These are phyloP conservation scores for Phylloscopus collybita DNA, from an alignment of 2,797 vertebrate genomes.

Conservation along the genomic window DNA sequence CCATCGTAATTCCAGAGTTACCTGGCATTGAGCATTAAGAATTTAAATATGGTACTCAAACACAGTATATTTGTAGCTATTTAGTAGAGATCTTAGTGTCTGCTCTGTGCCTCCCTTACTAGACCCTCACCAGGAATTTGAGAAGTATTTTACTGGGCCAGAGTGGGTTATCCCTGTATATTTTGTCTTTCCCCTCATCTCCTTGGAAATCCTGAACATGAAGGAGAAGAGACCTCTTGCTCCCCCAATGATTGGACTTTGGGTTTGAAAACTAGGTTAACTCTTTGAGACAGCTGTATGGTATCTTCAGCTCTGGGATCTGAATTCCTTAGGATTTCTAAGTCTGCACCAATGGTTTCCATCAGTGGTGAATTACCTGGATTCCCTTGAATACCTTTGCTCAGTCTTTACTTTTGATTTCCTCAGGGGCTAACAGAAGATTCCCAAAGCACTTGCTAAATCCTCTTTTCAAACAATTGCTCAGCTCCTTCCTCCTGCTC, in stretches of 20 bases:
- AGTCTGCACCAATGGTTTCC: accelerated
- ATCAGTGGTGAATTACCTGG: background rate
- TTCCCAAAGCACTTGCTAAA: background rate
- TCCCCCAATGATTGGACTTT: background rate
- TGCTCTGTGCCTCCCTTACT: background rate
- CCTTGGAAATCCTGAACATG: background rate
- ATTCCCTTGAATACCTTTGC: background rate
- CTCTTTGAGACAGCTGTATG: background rate
- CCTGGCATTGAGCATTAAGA: background rate
- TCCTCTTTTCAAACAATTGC: background rate
- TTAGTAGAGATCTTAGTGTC: background rate
- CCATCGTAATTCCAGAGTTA: background rate
- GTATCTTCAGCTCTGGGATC: background rate
- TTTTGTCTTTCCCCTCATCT: background rate
- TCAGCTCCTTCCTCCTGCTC: background rate
- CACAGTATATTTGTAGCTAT: background rate
- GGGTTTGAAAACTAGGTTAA: background rate
- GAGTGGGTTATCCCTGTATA: background rate
- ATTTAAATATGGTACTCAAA: background rate
- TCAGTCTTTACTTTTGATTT: background rate
- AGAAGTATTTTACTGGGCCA: background rate
- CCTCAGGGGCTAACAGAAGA: background rate
- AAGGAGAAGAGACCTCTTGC: background rate
- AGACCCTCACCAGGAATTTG: background rate
- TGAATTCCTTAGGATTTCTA: background rate